Conservation (phyloP, 2,113 vertebrate species). For the Megaceryle torquata region DNA sequence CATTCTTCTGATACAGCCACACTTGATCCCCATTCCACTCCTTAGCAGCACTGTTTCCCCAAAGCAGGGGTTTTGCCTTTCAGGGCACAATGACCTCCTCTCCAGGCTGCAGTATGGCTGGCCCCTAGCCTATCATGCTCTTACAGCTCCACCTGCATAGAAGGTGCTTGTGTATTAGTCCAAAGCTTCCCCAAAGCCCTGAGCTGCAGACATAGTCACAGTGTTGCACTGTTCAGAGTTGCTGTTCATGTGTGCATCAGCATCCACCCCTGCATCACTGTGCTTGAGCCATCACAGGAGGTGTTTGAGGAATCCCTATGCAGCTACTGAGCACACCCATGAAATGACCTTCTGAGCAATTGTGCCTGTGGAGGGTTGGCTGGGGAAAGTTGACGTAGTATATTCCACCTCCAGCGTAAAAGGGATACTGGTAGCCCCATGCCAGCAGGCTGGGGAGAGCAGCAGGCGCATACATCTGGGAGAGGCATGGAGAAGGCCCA, state of each 20-base stretch:
- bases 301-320: fast-evolving
- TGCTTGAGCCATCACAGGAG: fast-evolving
- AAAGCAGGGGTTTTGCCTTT: background rate
- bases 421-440: fast-evolving
- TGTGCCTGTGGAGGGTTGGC: fast-evolving
- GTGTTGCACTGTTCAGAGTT: fast-evolving
- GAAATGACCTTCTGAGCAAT: background rate
- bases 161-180: background rate
- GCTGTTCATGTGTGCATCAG: fast-evolving
- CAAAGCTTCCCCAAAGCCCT: background rate
- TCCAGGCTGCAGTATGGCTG: fast-evolving
- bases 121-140: fast-evolving
- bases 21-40: fast-evolving
- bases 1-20: background rate
- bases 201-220: fast-evolving
- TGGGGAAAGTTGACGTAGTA: background rate
- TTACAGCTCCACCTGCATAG: fast-evolving
- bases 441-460: background rate
- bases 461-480: fast-evolving
- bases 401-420: background rate
- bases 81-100: fast-evolving
- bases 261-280: fast-evolving
- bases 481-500: background rate
- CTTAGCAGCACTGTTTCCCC: fast-evolving
- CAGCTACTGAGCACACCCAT: background rate